These are phyloP conservation scores for Troides helena DNA, from an alignment of 2,888 invertebrate genomes.

Conservation along the genomic window DNA sequence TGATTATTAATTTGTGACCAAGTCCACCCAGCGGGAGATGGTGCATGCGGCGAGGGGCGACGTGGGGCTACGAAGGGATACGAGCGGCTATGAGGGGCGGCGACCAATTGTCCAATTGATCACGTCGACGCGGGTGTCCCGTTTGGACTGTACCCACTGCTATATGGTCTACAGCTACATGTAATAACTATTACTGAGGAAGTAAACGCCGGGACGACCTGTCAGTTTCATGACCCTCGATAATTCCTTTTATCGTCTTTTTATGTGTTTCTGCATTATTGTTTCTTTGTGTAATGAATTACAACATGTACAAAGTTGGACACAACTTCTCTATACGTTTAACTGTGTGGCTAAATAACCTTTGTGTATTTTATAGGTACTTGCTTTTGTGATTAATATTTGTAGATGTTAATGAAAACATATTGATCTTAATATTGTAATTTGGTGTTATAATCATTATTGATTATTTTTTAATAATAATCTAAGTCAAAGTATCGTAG, in stretches of 20 bases:
- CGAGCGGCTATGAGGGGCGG: conserved; percentile 5
- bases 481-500: background rate
- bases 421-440: background rate
- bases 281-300: conserved; percentile 3
- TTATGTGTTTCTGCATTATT: conserved; percentile 9
- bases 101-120: conserved; percentile 56
- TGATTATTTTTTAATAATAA: background rate
- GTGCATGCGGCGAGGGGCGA: conserved; percentile 8
- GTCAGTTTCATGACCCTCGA: conserved; percentile 17
- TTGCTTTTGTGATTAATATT: background rate
- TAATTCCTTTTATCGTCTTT: conserved; percentile 20
- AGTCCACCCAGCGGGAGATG: conserved; percentile 9
- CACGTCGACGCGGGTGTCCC: conserved; percentile 40
- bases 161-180: conserved; percentile 2
- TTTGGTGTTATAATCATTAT: background rate
- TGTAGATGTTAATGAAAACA: background rate
- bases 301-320: background rate
- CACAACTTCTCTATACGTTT: too few relatives aligned
- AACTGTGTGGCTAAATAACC: too few relatives aligned
- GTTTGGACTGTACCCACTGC: conserved; percentile 26
- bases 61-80: background rate
- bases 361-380: too few relatives aligned
- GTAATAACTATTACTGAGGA: conserved; percentile 23
- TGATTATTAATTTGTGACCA: conserved; percentile 18
- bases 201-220: conserved; percentile 13